Percentiles rank a stretch among this genome's conserved stretches.
Conservation (phyloP, 2,888 invertebrate genomes). For the Trachelus stipa region DNA sequence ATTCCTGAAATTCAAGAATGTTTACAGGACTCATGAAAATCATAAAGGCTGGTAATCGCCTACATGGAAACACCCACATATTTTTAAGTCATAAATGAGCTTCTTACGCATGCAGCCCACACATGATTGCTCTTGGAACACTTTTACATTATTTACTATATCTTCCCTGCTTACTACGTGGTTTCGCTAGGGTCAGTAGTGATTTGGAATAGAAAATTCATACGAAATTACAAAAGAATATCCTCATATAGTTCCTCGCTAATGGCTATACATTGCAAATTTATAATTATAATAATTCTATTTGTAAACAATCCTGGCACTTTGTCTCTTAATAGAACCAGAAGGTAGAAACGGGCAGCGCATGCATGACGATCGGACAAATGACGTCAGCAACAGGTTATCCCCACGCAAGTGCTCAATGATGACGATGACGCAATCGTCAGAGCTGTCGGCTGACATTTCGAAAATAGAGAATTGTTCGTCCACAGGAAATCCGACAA, state of each 20-base stretch:
- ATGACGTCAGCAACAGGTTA: slow-evolving; percentile 32
- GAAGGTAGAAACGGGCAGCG: not conserved
- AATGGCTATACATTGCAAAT: not conserved
- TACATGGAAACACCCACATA: not conserved
- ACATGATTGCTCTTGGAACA: not conserved
- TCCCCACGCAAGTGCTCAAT: slow-evolving; percentile 8
- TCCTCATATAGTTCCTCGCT: not conserved
- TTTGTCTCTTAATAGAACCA: not conserved
- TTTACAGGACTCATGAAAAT: not conserved
- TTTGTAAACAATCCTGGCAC: not conserved
- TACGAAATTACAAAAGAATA: not conserved
- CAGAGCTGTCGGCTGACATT: slow-evolving; percentile 23
- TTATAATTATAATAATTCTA: not conserved
- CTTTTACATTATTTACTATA: not conserved
- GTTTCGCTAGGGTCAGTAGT: not conserved
- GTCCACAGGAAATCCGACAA: not conserved
- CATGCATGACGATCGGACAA: slow-evolving; percentile 12
- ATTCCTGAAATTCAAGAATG: not conserved
- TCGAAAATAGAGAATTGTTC: slow-evolving; percentile 22
- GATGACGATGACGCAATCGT: slow-evolving; percentile 17
- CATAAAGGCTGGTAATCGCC: not conserved
- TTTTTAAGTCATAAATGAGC: not conserved
- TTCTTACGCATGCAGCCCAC: not conserved
- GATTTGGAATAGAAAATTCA: not conserved
- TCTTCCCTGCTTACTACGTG: not conserved